Evolutionary conservation across 1,140 invertebrate species (phyloP).

Genomic region (Lordiphosa mommai): DNA sequence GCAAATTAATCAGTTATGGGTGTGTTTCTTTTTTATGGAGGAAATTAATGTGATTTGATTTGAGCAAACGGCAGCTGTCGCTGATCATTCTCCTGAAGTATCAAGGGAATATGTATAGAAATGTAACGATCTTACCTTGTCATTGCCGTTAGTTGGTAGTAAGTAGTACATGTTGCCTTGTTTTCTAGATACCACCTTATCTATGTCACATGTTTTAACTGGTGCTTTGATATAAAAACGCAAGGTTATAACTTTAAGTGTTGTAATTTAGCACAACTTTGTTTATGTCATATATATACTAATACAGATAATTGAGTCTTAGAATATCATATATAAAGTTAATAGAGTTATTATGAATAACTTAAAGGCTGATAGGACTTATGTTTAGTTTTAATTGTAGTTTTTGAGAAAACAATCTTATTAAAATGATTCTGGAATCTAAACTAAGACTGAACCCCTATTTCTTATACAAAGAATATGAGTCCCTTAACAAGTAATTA

Average conservation of each 20-base stretch:
- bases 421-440: no score
- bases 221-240: conserved; percentile 7
- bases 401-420: no score
- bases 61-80: conserved; percentile 29
- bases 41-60: conserved; percentile 46
- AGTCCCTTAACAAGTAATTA: no score
- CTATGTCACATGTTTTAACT: conserved; percentile 23
- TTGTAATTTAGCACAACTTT: conserved; percentile 30
- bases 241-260: conserved; percentile 11
- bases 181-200: conserved; percentile 36
- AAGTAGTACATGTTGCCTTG: conserved; percentile 6
- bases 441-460: no score
- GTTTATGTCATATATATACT: no score
- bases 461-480: no score
- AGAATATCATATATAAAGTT: no score
- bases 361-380: no score
- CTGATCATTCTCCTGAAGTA: not conserved
- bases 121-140: conserved; percentile 24
- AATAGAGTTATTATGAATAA: no score
- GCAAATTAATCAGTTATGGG: conserved; percentile 66
- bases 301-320: no score
- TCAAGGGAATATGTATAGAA: not conserved
- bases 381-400: no score
- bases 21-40: conserved; percentile 16
- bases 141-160: conserved; percentile 8